Base-by-base conservation (phyloP, 2,113 vertebrate genomes). In the Scomber japonicus region DNA sequence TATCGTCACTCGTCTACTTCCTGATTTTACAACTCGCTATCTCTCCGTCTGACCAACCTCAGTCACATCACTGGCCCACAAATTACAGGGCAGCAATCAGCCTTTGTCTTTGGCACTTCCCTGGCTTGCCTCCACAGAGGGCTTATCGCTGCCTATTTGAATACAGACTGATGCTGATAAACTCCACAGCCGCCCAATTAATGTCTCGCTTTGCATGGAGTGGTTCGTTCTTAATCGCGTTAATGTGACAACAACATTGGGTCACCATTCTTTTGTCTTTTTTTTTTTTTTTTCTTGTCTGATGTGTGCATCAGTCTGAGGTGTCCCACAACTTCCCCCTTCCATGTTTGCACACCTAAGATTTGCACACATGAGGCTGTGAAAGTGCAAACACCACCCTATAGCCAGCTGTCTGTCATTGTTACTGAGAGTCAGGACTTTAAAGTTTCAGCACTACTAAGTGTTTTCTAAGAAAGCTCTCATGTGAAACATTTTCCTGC, bases 121-220 rank as follows among this genome's bases (percentile, higher is more conserved):
- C 79, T 40, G 46, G 45, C 56, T 65, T 21, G 31, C 50, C 69
- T 81, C 71, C 77, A 66, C 67, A 67, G 62, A 63, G 11, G 30
- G 60, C 72, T 86, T 84, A 89, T 87, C 88, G 4, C 72, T 19
- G 74, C 82, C 30, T 62, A 87, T 94, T 94, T 94, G 90, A 91
- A 92, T 93, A 73, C 62, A 50, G 62, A n/a, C 14, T 16, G 71
- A 79, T 77, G 75, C 48, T 85, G 90, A 93, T 93, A 84, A 89
- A 90, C 70, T 79, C 48, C 30, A 53, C 87, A 67, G 75, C 67
- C 11, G 71, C 78, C 84, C 80, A 78, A 78, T 88, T 86, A 88
- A 86, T 75, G 69, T 66, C 73, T 75, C 11, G 12, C 79, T 94
- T 94, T 92, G 92, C 90, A 90, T 93, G 85, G 83, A 85, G 88